These are phyloP conservation scores for Venturia canescens DNA, from an alignment of 1,140 invertebrate genomes.

Conservation along the genomic window DNA sequence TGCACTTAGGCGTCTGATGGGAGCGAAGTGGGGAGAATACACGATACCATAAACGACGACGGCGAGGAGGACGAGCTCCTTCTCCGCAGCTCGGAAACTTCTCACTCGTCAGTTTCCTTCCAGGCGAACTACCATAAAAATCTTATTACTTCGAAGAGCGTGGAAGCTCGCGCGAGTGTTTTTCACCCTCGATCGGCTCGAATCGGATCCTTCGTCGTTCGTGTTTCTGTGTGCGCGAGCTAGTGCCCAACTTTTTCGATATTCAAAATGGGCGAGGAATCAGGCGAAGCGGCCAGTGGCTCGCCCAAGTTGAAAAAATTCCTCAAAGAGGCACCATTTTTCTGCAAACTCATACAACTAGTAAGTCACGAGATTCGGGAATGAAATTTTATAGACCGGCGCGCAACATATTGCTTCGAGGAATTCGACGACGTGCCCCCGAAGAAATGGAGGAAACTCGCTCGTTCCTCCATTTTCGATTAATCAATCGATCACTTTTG, in stretches of 20 bases:
- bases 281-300: neutral
- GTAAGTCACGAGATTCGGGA: conserved; percentile 49
- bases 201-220: neutral
- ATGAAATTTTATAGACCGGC: too few species aligned
- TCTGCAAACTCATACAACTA: conserved; percentile 62
- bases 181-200: too few species aligned
- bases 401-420: too few species aligned
- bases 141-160: neutral
- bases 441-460: neutral
- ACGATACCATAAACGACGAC: conserved; percentile 24
- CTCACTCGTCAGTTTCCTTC: conserved; percentile 53
- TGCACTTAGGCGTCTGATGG: conserved; percentile 56
- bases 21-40: conserved; percentile 56
- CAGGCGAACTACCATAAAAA: conserved; percentile 14
- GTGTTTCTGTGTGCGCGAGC: neutral
- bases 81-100: conserved; percentile 26
- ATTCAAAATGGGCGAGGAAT: conserved; percentile 54
- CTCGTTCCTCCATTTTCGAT: too few species aligned
- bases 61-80: neutral
- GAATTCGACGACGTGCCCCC: too few species aligned
- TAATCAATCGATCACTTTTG: conserved; percentile 24
- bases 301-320: conserved; percentile 50
- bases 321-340: conserved; percentile 57
- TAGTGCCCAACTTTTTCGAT: neutral
- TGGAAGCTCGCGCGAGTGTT: neutral